Percentiles rank a stretch among this genome's conserved stretches.
Evolutionary conservation across 2,113 vertebrate species (phyloP).

Genomic region (Aphyosemion australe): DNA sequence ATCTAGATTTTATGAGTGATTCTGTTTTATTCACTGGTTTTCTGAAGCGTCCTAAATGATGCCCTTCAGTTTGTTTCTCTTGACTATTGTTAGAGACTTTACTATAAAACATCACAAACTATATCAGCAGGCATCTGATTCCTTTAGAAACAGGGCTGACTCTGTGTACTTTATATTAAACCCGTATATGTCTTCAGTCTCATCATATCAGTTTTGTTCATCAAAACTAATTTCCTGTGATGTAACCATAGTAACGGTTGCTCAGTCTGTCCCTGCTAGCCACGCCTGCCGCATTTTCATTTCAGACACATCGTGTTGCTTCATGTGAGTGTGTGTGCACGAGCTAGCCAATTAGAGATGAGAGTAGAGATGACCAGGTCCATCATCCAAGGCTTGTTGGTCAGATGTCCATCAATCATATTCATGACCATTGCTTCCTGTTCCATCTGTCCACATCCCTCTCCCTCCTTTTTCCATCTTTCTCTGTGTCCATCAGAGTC

Average conservation of each 20-base stretch:
- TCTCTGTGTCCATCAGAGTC: conserved; percentile 83
- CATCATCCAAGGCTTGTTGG: conserved; percentile 21
- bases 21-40: too few species aligned
- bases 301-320: conserved; percentile 8
- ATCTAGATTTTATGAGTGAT: too few species aligned
- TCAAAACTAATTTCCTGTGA: neutral
- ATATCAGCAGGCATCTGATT: too few species aligned
- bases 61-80: too few species aligned
- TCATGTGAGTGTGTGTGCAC: conserved; percentile 9
- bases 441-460: conserved; percentile 63
- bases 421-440: conserved; percentile 76
- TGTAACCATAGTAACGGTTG: neutral
- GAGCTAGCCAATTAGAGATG: neutral
- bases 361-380: neutral
- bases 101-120: too few species aligned
- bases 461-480: conserved; percentile 58
- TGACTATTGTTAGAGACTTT: too few species aligned
- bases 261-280: conserved; percentile 2
- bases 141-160: too few species aligned
- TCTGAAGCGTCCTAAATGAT: too few species aligned
- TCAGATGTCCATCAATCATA: conserved; percentile 66
- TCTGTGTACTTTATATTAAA: too few species aligned
- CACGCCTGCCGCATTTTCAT: conserved; percentile 38
- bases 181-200: too few species aligned
- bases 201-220: too few species aligned